These are phyloP conservation scores for Sebastes variabilis DNA, from an alignment of 2,797 vertebrate species.

Conservation along the genomic window DNA sequence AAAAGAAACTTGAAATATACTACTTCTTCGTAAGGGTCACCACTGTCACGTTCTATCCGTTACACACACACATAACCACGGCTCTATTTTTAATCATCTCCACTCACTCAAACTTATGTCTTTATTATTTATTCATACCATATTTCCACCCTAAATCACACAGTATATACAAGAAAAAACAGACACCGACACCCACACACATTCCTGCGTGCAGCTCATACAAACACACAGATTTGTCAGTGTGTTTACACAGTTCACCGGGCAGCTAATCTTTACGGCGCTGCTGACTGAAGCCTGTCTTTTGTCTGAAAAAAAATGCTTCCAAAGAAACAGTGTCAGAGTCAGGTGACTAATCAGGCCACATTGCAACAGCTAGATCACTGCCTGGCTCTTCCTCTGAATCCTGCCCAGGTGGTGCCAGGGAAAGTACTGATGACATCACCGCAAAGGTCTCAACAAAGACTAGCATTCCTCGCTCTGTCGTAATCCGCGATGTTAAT, in stretches of 20 bases:
- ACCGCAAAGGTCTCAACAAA: constrained; percentile 60
- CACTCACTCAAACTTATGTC: neutral
- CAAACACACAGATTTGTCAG: constrained; percentile 43
- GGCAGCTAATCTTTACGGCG: constrained; percentile 60
- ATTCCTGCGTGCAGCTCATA: constrained; percentile 57
- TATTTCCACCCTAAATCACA: constrained; percentile 26
- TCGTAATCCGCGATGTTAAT: constrained; percentile 59
- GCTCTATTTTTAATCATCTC: constrained; percentile 20
- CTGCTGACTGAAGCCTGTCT: constrained; percentile 61
- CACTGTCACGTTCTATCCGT: neutral
- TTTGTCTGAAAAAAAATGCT: constrained; percentile 26
- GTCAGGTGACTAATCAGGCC: constrained; percentile 78
- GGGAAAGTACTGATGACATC: constrained; percentile 74
- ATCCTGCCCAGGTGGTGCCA: constrained; percentile 69
- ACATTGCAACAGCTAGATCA: constrained; percentile 37
- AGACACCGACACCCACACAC: constrained; percentile 64
- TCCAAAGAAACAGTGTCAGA: neutral
- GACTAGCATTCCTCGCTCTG: constrained; percentile 60
- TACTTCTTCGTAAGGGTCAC: neutral
- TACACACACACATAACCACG: neutral
- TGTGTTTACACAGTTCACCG: constrained; percentile 59
- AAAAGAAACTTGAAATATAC: too few species aligned
- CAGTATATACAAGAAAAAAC: constrained; percentile 22
- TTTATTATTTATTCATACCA: constrained; percentile 32
- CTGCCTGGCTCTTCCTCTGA: constrained; percentile 3